Conservation (phyloP, 2,888 invertebrate species). For the Mechanitis messenoides region DNA sequence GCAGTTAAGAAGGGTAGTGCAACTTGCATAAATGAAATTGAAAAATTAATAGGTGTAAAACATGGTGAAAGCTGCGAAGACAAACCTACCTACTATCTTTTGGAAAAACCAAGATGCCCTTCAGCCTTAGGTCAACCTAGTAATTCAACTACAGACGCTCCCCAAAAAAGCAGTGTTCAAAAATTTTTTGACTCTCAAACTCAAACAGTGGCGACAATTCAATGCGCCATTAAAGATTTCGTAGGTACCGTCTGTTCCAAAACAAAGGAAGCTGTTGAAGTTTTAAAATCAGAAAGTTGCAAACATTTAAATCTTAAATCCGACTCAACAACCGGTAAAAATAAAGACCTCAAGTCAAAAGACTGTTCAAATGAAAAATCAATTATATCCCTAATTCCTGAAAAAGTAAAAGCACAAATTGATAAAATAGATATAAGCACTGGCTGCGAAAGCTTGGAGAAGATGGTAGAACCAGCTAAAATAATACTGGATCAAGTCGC, state of each 20-base stretch:
- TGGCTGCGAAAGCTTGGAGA: slow-evolving; percentile 11
- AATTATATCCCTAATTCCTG: slow-evolving; percentile 11
- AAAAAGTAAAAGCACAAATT: slow-evolving; percentile 15
- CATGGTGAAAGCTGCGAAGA: slow-evolving; percentile 27
- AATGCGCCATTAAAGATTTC: slow-evolving; percentile 44
- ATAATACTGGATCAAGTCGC: slow-evolving; percentile 11
- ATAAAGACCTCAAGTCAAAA: slow-evolving; percentile 24
- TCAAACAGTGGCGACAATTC: slow-evolving; percentile 42
- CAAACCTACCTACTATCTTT: slow-evolving; percentile 29
- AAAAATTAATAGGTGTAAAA: slow-evolving; percentile 28
- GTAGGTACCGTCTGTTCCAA: slow-evolving; percentile 40
- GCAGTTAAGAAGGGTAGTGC: slow-evolving; percentile 22
- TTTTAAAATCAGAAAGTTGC: slow-evolving; percentile 39
- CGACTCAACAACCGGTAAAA: slow-evolving; percentile 24
- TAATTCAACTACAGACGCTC: slow-evolving; percentile 3
- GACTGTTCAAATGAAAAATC: slow-evolving; percentile 12
- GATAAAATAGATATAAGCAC: slow-evolving; percentile 12
- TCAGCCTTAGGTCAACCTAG: neutral
- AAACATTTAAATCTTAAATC: slow-evolving; percentile 30
- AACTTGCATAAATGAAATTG: slow-evolving; percentile 24
- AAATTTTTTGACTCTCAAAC: slow-evolving; percentile 33
- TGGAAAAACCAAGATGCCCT: slow-evolving; percentile 26
- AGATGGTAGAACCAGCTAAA: slow-evolving; percentile 18
- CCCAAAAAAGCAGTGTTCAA: slow-evolving; percentile 20
- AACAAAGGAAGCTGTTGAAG: slow-evolving; percentile 44